These are phyloP conservation scores for Astreopora myriophthalma DNA, from an alignment of 64 coral and sea anemone genomes.

Conservation along the genomic window DNA sequence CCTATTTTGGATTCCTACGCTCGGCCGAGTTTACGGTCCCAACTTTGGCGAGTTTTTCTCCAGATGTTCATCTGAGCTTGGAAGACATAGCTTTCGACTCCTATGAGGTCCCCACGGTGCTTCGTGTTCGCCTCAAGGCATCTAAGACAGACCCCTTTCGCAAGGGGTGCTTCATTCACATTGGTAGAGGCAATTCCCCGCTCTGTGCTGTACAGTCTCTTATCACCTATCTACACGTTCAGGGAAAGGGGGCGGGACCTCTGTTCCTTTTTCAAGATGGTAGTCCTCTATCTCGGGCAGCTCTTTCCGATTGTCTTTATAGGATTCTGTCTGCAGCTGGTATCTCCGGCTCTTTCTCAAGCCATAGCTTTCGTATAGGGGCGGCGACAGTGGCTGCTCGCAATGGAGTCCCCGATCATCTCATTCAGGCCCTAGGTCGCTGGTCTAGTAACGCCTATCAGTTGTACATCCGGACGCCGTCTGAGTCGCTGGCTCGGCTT, in stretches of 20 bases:
- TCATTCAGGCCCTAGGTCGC: neutral
- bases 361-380: neutral
- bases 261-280: neutral
- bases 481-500: neutral
- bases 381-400: neutral
- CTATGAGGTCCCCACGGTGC: too few species aligned
- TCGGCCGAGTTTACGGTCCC: too few species aligned
- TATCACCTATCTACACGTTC: neutral
- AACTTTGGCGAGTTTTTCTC: too few species aligned
- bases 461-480: neutral
- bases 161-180: too few species aligned
- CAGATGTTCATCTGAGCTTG: too few species aligned
- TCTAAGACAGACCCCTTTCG: too few species aligned
- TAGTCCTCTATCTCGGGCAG: neutral
- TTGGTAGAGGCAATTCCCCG: too few species aligned
- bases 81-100: too few species aligned
- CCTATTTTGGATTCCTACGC: too few species aligned
- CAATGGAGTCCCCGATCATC: neutral
- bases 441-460: neutral
- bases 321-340: neutral
- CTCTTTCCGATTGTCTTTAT: neutral
- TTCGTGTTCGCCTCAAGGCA: too few species aligned
- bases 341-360: neutral
- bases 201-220: too few species aligned
- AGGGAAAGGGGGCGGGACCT: neutral